phyloP scores from a whole-genome alignment of 2,888 invertebrate genomes.

The Apoderus coryli region DNA sequence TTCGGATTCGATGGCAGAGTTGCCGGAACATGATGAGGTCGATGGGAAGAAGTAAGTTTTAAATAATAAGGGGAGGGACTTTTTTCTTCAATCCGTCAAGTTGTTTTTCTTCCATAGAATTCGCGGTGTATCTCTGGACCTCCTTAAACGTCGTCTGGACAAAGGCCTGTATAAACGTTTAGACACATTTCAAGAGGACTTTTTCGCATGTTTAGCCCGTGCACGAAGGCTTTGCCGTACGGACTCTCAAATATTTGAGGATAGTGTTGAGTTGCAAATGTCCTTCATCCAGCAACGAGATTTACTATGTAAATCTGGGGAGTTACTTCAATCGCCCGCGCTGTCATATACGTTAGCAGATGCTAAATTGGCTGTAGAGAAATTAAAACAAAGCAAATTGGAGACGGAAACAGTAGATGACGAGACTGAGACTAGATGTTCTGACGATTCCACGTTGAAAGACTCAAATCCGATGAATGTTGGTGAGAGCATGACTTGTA shows the following conservation, averaged over 20 bases:
- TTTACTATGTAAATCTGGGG: slow-evolving; percentile 58
- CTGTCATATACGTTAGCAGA: slow-evolving; percentile 60
- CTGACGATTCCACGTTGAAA: slow-evolving; percentile 32
- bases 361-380: slow-evolving; percentile 59
- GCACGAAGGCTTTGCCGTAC: slow-evolving; percentile 78
- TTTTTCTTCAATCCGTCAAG: too few species aligned
- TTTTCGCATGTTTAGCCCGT: slow-evolving; percentile 84
- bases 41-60: slow-evolving; percentile 50
- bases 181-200: slow-evolving; percentile 92
- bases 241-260: slow-evolving; percentile 86
- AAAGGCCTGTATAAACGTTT: slow-evolving; percentile 83
- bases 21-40: slow-evolving; percentile 74
- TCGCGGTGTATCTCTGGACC: slow-evolving; percentile 76
- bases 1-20: slow-evolving; percentile 88
- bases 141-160: slow-evolving; percentile 86
- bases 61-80: too few species aligned
- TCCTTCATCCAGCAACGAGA: slow-evolving; percentile 72
- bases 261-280: slow-evolving; percentile 83
- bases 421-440: slow-evolving; percentile 45
- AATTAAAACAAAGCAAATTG: slow-evolving; percentile 59
- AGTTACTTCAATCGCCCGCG: slow-evolving; percentile 75
- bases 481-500: slow-evolving; percentile 52
- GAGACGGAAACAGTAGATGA: slow-evolving; percentile 67
- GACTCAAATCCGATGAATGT: slow-evolving; percentile 19
- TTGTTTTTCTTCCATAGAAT: slow-evolving; percentile 44